Percentiles rank a stretch among this genome's conserved stretches.
These are phyloP conservation scores for Hedya salicella DNA, from an alignment of 2,888 invertebrate species.

Conservation along the genomic window DNA sequence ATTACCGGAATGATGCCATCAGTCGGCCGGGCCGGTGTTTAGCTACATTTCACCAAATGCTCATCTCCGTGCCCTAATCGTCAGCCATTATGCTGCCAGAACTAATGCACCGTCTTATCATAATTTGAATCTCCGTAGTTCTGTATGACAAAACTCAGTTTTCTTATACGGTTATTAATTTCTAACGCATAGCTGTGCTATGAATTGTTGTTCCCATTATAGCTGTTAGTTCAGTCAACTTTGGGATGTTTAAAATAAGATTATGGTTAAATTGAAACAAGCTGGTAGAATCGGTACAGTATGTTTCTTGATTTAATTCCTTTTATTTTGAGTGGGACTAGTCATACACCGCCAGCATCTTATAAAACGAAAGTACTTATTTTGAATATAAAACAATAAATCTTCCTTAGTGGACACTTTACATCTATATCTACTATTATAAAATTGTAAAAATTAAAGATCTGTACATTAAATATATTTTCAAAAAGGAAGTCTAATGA, in stretches of 20 bases:
- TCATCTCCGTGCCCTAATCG: slow-evolving; percentile 66
- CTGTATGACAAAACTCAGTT: slow-evolving; percentile 82
- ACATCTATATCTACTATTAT: no score
- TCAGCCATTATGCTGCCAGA: slow-evolving; percentile 80
- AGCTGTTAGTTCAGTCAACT: slow-evolving; percentile 68
- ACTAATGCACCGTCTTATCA: slow-evolving; percentile 82
- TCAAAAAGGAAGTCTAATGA: no score
- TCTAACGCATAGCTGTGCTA: slow-evolving; percentile 66
- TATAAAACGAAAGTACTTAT: no score
- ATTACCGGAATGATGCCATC: background rate
- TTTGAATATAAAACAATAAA: no score
- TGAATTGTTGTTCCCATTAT: slow-evolving; percentile 64
- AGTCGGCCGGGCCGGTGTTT: background rate
- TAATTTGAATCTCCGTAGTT: slow-evolving; percentile 83
- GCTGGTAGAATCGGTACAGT: background rate
- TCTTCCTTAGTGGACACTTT: no score
- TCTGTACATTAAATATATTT: no score
- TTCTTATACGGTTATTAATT: slow-evolving; percentile 83
- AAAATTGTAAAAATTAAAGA: no score
- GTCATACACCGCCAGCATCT: no score
- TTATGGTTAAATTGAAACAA: slow-evolving; percentile 25
- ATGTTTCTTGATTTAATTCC: background rate
- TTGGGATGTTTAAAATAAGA: slow-evolving; percentile 44
- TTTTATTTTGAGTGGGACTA: background rate
- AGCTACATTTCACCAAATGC: slow-evolving; percentile 34